Evolutionary conservation across 2,113 vertebrate genomes (phyloP).

Genomic region (Brevimyrus niger): DNA sequence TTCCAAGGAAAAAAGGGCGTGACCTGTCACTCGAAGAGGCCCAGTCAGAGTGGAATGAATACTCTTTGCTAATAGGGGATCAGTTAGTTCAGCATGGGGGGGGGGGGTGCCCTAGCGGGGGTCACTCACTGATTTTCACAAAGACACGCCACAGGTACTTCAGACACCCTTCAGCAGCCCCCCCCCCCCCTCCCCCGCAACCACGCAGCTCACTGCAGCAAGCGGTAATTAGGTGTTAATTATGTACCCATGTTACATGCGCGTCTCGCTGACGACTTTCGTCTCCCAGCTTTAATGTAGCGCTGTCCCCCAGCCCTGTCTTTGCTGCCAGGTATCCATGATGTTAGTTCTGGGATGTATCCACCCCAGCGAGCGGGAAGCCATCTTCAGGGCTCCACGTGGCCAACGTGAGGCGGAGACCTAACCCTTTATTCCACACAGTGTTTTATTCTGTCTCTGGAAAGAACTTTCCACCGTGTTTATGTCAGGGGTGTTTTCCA

Average conservation of each 20-base stretch:
- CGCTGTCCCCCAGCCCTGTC: neutral
- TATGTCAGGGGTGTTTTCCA: slow-evolving; percentile 45
- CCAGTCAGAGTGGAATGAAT: neutral
- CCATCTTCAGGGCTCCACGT: neutral
- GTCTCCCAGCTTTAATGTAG: neutral
- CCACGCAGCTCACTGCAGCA: neutral
- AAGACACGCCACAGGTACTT: neutral
- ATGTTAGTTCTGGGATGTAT: neutral
- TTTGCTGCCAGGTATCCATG: neutral
- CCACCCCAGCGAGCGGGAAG: neutral
- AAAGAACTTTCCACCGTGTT: slow-evolving; percentile 31
- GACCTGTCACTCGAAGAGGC: neutral
- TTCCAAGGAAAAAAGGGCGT: neutral
- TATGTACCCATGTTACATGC: neutral
- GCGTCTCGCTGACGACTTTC: neutral
- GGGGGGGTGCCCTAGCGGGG: neutral
- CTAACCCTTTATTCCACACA: neutral
- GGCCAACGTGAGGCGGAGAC: neutral
- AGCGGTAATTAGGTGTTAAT: slow-evolving; percentile 1
- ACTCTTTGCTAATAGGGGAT: neutral
- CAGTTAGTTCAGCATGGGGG: neutral
- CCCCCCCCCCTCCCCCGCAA: no score
- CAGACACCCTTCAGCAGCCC: neutral
- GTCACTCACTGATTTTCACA: neutral
- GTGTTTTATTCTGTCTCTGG: neutral